Conservation (phyloP, 2,113 vertebrate species). For the Pseudonaja textilis region DNA sequence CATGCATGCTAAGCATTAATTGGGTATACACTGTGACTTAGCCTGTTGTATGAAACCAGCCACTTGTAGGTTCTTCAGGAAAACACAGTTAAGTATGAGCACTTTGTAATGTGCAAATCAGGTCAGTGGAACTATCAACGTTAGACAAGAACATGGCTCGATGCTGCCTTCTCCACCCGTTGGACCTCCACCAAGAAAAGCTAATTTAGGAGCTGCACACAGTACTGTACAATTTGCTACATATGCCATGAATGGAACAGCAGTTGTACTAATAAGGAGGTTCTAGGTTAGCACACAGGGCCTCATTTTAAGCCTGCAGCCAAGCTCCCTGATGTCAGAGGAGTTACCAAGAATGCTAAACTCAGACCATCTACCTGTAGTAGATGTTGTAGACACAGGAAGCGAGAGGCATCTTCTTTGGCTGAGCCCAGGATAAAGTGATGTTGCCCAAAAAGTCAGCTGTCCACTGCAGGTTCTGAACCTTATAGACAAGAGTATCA, state of each 20-base stretch:
- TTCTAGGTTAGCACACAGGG: not conserved
- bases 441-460: slow-evolving; percentile 84
- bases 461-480: slow-evolving; percentile 94
- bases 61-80: not conserved
- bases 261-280: not conserved
- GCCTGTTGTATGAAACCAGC: not conserved
- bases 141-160: not conserved
- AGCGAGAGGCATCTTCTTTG: slow-evolving; percentile 85
- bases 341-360: not conserved
- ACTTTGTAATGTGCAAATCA: not conserved
- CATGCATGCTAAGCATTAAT: not conserved
- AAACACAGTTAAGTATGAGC: not conserved
- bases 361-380: slow-evolving; percentile 78
- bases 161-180: not conserved
- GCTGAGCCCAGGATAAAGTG: slow-evolving; percentile 87
- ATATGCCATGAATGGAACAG: no score
- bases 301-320: not conserved
- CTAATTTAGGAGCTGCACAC: not conserved
- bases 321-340: not conserved
- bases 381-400: slow-evolving; percentile 88
- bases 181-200: not conserved
- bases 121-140: not conserved
- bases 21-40: not conserved
- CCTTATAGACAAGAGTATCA: slow-evolving; percentile 85
- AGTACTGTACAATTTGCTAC: not conserved